Base-by-base conservation (phyloP, 2,797 vertebrate species). In the Bradypus variegatus region DNA sequence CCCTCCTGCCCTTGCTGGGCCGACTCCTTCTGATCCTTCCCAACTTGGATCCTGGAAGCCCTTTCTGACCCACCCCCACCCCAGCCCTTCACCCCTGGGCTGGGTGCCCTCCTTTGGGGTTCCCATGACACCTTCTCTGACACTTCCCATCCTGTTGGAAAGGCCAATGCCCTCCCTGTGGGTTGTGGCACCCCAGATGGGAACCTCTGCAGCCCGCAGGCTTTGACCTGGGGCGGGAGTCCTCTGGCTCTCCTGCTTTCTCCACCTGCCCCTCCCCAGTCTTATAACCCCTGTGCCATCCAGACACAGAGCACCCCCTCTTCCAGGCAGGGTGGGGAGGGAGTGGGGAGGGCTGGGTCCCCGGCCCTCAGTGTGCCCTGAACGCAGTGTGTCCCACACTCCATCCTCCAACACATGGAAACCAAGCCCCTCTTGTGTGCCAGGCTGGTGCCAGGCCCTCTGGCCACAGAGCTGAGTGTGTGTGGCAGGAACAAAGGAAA, bases 121-220 rank as follows among this genome's bases (percentile, higher is more conserved):
- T 85, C 60, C 69, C 38, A 27, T 5, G 60, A 41, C 41, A 55
- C 36, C 73, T 31, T 73, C 60, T 76, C 65, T 14, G 80, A 73
- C 11, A 27, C 31, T 64, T 73, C 64, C 19, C 21, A 8, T 27
- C 50, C 27, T 12, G 10, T 11, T 11, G 58, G 85, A 65, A 36
- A 3, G 45, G 33, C 53, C 36, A 13, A 1, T 25, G 15, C 27
- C 41, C 23, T 67, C 29, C 8, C 13, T 0, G 0, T 53, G 69
- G 64, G 58, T 25, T 79, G 62, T 11, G 70, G 55, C 10, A 27
- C 55, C 73, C 41, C 55, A 72, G 41, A 25, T 2, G 18, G 77
- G 78, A 36, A 21, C 38, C 41, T 77, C 29, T 23, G 62, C 53
- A 60, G 75, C 65, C 58, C 31, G 36, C 36, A 76, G 60, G 78